Conservation (phyloP, 2,888 invertebrate species). For the Dexiosoma caninum region DNA sequence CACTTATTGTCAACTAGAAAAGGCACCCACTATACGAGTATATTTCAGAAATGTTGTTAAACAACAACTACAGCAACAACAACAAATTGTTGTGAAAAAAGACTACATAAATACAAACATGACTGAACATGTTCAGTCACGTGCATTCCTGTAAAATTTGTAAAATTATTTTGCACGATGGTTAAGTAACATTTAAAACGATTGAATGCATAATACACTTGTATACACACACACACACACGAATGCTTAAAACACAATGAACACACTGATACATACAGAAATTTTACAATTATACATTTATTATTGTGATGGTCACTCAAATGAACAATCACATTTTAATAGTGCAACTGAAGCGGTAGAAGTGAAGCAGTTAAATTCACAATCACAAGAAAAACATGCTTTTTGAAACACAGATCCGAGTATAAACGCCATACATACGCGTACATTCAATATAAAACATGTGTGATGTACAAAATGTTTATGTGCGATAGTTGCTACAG, state of each 20-base stretch:
- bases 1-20: too few relatives aligned
- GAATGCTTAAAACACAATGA: neutral
- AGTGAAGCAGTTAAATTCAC: neutral
- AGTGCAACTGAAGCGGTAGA: slow-evolving; percentile 13
- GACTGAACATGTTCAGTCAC: slow-evolving; percentile 63
- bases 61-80: slow-evolving; percentile 56
- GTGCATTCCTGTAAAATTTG: slow-evolving; percentile 61
- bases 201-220: slow-evolving; percentile 42
- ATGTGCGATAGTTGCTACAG: slow-evolving; percentile 66
- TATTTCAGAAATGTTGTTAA: slow-evolving; percentile 57
- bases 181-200: slow-evolving; percentile 61
- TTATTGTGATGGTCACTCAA: slow-evolving; percentile 49
- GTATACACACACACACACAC: neutral
- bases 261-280: neutral
- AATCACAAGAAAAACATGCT: slow-evolving; percentile 19
- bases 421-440: neutral
- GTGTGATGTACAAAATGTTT: slow-evolving; percentile 42
- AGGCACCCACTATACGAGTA: too few relatives aligned
- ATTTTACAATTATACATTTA: slow-evolving; percentile 39
- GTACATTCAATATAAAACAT: slow-evolving; percentile 10
- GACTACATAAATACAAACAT: slow-evolving; percentile 45
- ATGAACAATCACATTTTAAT: slow-evolving; percentile 59
- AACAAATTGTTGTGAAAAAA: neutral
- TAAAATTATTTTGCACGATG: slow-evolving; percentile 61
- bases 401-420: neutral